Conservation (phyloP, 2,113 vertebrate species). For the Hyaena hyaena region DNA sequence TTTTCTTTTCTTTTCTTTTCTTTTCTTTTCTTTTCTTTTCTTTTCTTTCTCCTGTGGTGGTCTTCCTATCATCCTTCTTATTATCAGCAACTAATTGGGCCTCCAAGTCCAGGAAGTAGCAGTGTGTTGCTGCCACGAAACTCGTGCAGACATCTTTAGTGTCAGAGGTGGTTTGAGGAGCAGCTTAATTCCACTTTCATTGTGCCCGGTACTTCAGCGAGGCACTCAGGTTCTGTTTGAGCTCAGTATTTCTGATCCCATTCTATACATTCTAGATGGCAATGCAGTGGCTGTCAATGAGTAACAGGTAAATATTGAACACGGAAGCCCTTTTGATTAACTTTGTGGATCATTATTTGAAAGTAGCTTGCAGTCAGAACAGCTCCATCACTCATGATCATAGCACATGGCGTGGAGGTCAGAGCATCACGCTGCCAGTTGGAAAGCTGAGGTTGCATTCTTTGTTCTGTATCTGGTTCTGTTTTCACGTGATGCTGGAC, state of each 20-base stretch:
- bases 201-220: slow-evolving; percentile 39
- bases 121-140: neutral
- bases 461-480: neutral
- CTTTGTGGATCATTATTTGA: slow-evolving; percentile 69
- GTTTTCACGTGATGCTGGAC: neutral
- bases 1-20: neutral
- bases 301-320: slow-evolving; percentile 81
- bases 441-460: neutral
- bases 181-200: slow-evolving; percentile 63
- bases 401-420: neutral
- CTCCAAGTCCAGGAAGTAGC: slow-evolving; percentile 4
- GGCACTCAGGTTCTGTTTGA: slow-evolving; percentile 68
- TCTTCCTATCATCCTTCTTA: slow-evolving; percentile 27
- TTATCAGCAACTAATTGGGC: slow-evolving; percentile 56
- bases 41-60: neutral
- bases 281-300: slow-evolving; percentile 53
- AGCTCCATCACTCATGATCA: slow-evolving; percentile 55
- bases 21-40: neutral
- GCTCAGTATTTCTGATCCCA: slow-evolving; percentile 59
- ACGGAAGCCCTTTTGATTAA: slow-evolving; percentile 71
- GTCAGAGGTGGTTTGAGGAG: slow-evolving; percentile 33
- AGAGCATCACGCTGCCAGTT: neutral
- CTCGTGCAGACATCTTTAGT: neutral
- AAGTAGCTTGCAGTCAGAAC: slow-evolving; percentile 3
- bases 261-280: slow-evolving; percentile 55